Conservation (phyloP, 2,113 vertebrate genomes). For the Deroptyus accipitrinus region DNA sequence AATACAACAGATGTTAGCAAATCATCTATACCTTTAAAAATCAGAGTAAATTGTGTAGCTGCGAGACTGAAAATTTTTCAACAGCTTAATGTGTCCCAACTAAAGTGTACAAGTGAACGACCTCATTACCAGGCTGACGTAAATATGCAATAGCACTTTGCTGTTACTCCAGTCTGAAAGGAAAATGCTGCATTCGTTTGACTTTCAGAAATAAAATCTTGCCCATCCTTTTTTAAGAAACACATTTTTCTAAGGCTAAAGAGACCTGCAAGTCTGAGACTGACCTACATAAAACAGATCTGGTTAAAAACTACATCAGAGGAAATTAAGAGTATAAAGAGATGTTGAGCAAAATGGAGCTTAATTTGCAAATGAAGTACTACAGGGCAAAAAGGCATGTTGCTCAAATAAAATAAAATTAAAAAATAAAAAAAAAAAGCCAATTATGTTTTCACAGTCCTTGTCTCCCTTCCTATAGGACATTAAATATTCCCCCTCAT, state of each 20-base stretch:
- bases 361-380: background rate
- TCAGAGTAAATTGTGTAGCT: background rate
- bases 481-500: background rate
- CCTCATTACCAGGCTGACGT: background rate
- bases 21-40: background rate
- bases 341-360: background rate
- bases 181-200: background rate
- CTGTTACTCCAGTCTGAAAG: background rate
- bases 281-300: background rate
- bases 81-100: background rate
- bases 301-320: background rate
- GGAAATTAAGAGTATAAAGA: background rate
- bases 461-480: background rate
- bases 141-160: background rate
- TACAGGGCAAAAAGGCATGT: background rate
- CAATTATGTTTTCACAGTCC: background rate
- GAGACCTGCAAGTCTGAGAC: background rate
- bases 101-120: background rate
- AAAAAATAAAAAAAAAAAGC: background rate
- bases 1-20: background rate
- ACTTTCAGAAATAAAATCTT: background rate
- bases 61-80: background rate
- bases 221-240: background rate
- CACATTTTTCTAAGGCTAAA: background rate
- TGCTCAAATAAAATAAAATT: background rate